Evolutionary conservation across 2,113 vertebrate genomes (phyloP).

Genomic region (Orientallactaga bullata): DNA sequence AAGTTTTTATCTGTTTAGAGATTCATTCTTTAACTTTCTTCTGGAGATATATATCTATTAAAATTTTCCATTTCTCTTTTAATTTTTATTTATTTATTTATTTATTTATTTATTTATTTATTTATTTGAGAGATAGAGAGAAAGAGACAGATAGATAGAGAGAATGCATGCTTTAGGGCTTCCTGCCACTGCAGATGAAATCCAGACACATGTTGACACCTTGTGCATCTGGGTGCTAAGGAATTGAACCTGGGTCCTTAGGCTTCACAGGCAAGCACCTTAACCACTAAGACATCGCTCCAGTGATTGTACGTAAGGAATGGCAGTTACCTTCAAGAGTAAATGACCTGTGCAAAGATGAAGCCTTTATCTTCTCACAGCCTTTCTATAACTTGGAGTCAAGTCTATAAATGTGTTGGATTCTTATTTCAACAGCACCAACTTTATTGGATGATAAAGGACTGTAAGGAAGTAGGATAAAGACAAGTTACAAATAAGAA

Average conservation of each 20-base stretch:
- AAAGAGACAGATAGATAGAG: too few relatives aligned
- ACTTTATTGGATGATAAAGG: neutral
- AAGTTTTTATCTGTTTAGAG: neutral
- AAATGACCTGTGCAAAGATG: neutral
- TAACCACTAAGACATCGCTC: too few relatives aligned
- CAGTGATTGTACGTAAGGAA: neutral
- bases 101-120: too few relatives aligned
- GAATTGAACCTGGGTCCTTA: too few relatives aligned
- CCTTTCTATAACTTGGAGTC: neutral
- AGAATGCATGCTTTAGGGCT: too few relatives aligned
- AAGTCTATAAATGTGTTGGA: neutral
- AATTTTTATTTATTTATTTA: too few relatives aligned
- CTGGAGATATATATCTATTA: neutral
- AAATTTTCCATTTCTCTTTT: neutral
- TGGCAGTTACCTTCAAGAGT: neutral
- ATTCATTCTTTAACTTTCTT: neutral
- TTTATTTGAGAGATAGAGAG: too few relatives aligned
- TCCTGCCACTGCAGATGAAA: too few relatives aligned
- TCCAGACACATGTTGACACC: too few relatives aligned
- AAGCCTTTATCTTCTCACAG: neutral
- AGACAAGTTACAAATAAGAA: constrained; percentile 3
- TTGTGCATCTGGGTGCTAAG: too few relatives aligned
- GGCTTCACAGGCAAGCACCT: too few relatives aligned
- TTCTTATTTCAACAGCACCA: neutral
- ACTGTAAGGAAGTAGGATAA: neutral